Evolutionary conservation across 1,140 invertebrate species (phyloP), one percentile per base, ranked within the genome.

Genomic region (Nasonia vitripennis): DNA sequence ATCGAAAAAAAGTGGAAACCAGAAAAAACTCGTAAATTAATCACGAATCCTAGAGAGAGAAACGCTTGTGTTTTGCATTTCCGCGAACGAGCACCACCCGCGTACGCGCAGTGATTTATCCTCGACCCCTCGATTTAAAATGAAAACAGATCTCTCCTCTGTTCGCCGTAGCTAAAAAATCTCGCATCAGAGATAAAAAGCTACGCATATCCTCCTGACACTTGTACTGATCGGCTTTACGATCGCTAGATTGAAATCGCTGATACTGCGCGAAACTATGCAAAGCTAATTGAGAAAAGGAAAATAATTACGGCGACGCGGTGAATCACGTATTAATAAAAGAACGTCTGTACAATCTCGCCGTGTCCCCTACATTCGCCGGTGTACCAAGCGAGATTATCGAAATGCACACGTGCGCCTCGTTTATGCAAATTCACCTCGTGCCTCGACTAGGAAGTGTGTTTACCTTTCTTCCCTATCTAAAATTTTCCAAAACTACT

Each of bases 1-100:
- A 51, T 51, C 14, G 48, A 11, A 17, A 23, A 23, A 68, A 23
- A 27, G 11, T 68, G 11, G 23, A 68, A 79, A 71, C 79, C 68
- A 62, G 68, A 81, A 81, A 81, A 81, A 73, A 71, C 79, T 71
- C 27, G 79, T 48, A 48, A 73, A 81, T 81, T 71, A 81, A 81
- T 6, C 23, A 20, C 45, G 5, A 62, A 31, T 55, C 45, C 27
- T 17, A 80, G 5, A 17, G 23, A 10, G 78, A 80, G 14, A 37
- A 37, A 7, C 3, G 62, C 55, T 20, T 37, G 55, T 41, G 10
- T 45, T 9, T 68, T 79, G 55, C 34, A 68, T 79, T 79, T 12
- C 23, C 62, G 78, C 78, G 62, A 10, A 12, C 41, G 5, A 37
- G 10, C 48, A 70, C 62, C 78, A 70, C 62, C 62, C 41, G 20